A percentile compares a stretch with the other conserved stretches of the same genome.
Conservation (phyloP, 2,797 vertebrate species). For the Acanthurus leucopareius region DNA sequence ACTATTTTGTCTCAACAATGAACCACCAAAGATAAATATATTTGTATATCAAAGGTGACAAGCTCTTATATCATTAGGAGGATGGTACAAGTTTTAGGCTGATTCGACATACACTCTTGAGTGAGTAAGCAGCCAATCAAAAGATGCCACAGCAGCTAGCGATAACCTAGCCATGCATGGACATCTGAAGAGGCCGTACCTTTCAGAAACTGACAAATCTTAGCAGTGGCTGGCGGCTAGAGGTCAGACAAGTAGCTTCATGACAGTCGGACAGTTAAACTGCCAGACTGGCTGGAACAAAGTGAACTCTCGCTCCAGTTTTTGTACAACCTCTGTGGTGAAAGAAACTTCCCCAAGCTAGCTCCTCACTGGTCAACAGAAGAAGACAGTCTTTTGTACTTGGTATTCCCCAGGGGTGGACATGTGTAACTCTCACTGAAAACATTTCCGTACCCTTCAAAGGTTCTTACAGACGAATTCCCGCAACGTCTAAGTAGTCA, state of each 20-base stretch:
- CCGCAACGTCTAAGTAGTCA: constrained; percentile 27
- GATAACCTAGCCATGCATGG: constrained; percentile 21
- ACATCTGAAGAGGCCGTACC: constrained; percentile 6
- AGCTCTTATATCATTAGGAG: background rate
- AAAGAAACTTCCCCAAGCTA: constrained; percentile 34
- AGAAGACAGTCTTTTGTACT: constrained; percentile 55
- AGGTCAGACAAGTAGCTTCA: constrained; percentile 14
- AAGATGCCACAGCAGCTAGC: constrained; percentile 1
- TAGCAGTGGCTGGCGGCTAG: background rate
- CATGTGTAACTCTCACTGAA: constrained; percentile 47
- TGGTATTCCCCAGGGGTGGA: constrained; percentile 39
- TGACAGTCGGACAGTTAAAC: constrained; percentile 32
- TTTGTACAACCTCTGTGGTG: constrained; percentile 26
- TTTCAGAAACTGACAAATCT: constrained; percentile 12
- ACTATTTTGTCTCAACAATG: background rate
- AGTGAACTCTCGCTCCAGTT: constrained; percentile 31
- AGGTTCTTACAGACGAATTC: constrained; percentile 43
- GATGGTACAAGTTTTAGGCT: background rate
- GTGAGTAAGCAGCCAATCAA: background rate
- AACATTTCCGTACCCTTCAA: constrained; percentile 61
- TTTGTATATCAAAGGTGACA: background rate
- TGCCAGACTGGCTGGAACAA: constrained; percentile 35
- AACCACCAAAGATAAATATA: background rate
- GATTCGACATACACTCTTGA: too few relatives aligned
- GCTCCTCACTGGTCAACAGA: constrained; percentile 24